Percentiles rank a stretch among this genome's conserved stretches.
phyloP scores from a whole-genome alignment of 2,797 vertebrate species.

The Sebastolobus altivelis region DNA sequence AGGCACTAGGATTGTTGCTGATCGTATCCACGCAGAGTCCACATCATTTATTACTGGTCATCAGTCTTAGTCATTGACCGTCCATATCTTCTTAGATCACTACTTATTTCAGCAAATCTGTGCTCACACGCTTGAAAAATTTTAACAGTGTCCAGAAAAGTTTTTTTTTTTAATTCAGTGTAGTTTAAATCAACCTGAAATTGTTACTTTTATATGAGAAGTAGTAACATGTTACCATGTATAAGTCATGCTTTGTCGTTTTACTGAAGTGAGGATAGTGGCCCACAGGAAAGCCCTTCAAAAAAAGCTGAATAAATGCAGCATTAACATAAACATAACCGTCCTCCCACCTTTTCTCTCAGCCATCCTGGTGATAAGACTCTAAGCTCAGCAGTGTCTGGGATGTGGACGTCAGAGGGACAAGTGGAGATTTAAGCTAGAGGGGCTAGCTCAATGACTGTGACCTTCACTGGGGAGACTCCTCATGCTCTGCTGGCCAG shows the following conservation, averaged over 20 bases:
- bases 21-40: slow-evolving; percentile 55
- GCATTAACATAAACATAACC: neutral
- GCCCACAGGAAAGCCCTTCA: neutral
- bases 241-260: neutral
- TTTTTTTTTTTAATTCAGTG: slow-evolving; percentile 6
- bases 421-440: neutral
- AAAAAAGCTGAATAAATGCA: neutral
- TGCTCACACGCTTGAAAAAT: neutral
- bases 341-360: neutral
- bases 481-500: slow-evolving; percentile 32
- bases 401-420: neutral
- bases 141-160: neutral
- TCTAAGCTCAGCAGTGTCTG: neutral
- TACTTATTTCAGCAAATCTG: slow-evolving; percentile 7
- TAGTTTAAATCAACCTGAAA: slow-evolving; percentile 29
- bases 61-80: slow-evolving; percentile 56
- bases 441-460: slow-evolving; percentile 20
- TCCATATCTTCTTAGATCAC: neutral
- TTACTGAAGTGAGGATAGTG: neutral
- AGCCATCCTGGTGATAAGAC: neutral
- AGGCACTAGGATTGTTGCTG: slow-evolving; percentile 38
- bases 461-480: slow-evolving; percentile 57
- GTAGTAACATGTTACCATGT: neutral
- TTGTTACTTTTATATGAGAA: neutral
- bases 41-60: slow-evolving; percentile 62